Evolutionary conservation across 2,113 vertebrate species (phyloP).

Genomic region (Percina caprodes): DNA sequence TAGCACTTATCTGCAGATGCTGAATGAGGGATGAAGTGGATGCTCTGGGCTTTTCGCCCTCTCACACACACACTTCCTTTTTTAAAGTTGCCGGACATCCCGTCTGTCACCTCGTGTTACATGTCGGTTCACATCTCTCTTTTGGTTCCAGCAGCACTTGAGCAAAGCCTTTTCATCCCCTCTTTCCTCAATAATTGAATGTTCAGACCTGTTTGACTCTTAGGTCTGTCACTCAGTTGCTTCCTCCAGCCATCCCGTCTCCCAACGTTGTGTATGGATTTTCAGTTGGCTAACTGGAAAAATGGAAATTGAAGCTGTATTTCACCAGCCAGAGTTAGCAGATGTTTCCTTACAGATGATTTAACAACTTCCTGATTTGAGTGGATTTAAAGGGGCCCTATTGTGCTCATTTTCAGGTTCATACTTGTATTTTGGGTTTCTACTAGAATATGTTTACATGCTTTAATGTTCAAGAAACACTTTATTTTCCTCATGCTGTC

Average conservation of each 20-base stretch:
- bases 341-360: too few relatives aligned
- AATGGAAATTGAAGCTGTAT: background rate
- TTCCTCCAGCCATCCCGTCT: background rate
- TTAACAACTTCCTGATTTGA: background rate
- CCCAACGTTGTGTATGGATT: background rate
- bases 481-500: too few relatives aligned
- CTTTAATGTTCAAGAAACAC: too few relatives aligned
- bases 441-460: too few relatives aligned
- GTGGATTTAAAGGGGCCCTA: background rate
- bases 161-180: background rate
- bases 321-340: background rate
- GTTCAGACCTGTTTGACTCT: background rate
- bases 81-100: background rate
- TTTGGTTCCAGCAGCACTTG: background rate
- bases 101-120: constrained; percentile 47
- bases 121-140: background rate
- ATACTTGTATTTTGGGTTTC: too few relatives aligned
- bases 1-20: constrained; percentile 63
- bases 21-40: constrained; percentile 39
- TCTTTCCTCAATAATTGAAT: background rate
- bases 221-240: too few relatives aligned
- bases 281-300: background rate
- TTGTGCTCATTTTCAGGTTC: too few relatives aligned
- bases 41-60: constrained; percentile 15
- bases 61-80: background rate